Conservation (phyloP, 2,888 invertebrate genomes). For the Danaus chrysippus region DNA sequence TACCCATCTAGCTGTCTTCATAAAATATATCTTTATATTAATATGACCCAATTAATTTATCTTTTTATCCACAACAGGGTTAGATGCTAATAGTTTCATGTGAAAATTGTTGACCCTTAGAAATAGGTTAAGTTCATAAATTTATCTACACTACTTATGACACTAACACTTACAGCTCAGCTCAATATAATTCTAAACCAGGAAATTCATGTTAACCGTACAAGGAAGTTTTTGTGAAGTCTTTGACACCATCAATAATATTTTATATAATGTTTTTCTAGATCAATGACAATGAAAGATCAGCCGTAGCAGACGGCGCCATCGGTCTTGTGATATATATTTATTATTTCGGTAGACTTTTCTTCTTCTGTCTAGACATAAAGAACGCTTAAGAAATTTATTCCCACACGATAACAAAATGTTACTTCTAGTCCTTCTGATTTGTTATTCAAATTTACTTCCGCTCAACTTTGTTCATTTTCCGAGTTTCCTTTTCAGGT, state of each 20-base stretch:
- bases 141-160: no score
- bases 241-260: conserved; percentile 15
- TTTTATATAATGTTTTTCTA: conserved; percentile 24
- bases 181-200: no score
- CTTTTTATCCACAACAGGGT: not conserved
- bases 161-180: no score
- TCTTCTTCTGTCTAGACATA: conserved; percentile 19
- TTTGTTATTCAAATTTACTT: not conserved
- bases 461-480: not conserved
- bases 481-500: not conserved
- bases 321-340: conserved; percentile 23
- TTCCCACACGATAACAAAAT: not conserved
- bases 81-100: not conserved
- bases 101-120: conserved; percentile 4
- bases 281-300: conserved; percentile 23
- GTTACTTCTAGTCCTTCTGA: not conserved
- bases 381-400: conserved; percentile 7
- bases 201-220: not conserved
- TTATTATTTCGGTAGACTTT: conserved; percentile 17
- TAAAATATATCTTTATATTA: not conserved
- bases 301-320: conserved; percentile 26
- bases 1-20: not conserved
- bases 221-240: not conserved
- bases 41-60: conserved; percentile 2
- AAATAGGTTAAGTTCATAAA: conserved; percentile 3